A percentile compares a stretch with the other conserved stretches of the same genome.
phyloP scores from a whole-genome alignment of 2,888 invertebrate genomes.

The Protophormia terraenovae region DNA sequence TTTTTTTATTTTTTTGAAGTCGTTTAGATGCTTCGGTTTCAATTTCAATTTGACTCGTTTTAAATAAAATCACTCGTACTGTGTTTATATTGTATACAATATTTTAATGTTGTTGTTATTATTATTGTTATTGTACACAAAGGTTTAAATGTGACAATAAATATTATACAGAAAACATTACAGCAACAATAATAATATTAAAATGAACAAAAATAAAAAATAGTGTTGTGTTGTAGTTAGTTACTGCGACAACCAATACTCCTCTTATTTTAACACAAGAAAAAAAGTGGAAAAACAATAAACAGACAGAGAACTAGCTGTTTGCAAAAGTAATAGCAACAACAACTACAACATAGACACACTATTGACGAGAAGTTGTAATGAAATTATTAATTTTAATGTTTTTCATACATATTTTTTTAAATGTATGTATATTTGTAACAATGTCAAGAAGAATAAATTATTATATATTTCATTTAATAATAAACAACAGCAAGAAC shows the following conservation, averaged over 20 bases:
- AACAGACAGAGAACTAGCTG: neutral
- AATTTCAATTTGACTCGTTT: conserved; percentile 58
- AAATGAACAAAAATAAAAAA: neutral
- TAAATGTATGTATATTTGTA: neutral
- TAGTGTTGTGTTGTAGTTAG: neutral
- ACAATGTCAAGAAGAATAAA: conserved; percentile 7
- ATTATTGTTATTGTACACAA: conserved; percentile 8
- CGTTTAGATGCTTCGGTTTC: conserved; percentile 50
- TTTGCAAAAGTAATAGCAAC: neutral
- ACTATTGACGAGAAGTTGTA: neutral
- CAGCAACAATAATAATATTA: neutral
- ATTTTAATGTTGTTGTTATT: conserved; percentile 2
- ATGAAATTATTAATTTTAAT: no score
- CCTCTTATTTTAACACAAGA: neutral
- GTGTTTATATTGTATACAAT: conserved; percentile 3
- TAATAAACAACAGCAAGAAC: neutral
- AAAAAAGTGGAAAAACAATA: neutral
- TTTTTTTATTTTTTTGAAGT: no score
- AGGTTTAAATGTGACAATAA: conserved; percentile 44
- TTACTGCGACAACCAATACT: conserved; percentile 15
- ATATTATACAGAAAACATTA: conserved; percentile 22
- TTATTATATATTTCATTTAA: neutral
- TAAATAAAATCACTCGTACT: conserved; percentile 41
- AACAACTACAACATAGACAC: neutral
- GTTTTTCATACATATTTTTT: no score